phyloP scores from a whole-genome alignment of 1,140 invertebrate species.

The Drosophila melanica region DNA sequence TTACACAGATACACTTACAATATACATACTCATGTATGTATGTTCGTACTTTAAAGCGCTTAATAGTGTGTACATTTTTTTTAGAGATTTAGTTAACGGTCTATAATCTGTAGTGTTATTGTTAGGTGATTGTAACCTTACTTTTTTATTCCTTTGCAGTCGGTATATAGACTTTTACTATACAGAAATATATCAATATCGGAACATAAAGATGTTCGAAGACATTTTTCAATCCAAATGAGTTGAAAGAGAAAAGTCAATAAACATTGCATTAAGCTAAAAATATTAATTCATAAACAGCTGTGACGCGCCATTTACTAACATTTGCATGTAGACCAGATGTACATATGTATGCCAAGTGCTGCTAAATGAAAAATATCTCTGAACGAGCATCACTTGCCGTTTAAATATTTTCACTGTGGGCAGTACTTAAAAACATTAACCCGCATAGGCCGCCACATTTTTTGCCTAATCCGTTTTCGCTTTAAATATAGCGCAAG shows the following conservation, averaged over 20 bases:
- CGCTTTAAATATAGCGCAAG: neutral
- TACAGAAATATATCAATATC: too few species aligned
- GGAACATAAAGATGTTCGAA: too few species aligned
- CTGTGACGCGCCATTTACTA: neutral
- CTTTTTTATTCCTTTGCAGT: neutral
- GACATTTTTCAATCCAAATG: neutral
- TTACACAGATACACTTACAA: conserved; percentile 4
- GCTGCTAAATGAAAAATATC: neutral
- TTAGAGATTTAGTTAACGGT: conserved; percentile 7
- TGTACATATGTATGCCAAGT: neutral
- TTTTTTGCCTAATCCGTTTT: conserved; percentile 1
- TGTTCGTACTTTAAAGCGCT: conserved; percentile 4
- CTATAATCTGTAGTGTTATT: neutral
- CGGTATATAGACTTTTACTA: too few species aligned
- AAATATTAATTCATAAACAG: neutral
- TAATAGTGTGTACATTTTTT: conserved; percentile 1
- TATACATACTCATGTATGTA: neutral
- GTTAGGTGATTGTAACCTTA: neutral
- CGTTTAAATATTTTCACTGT: neutral
- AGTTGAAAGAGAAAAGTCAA: conserved; percentile 2
- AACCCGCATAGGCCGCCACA: conserved; percentile 8
- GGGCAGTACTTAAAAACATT: conserved; percentile 1
- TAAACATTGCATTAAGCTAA: neutral
- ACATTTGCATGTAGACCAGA: too few species aligned
- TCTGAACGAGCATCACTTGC: neutral